phyloP scores from a whole-genome alignment of 2,888 invertebrate species.

The Lepidochitona cinerea region DNA sequence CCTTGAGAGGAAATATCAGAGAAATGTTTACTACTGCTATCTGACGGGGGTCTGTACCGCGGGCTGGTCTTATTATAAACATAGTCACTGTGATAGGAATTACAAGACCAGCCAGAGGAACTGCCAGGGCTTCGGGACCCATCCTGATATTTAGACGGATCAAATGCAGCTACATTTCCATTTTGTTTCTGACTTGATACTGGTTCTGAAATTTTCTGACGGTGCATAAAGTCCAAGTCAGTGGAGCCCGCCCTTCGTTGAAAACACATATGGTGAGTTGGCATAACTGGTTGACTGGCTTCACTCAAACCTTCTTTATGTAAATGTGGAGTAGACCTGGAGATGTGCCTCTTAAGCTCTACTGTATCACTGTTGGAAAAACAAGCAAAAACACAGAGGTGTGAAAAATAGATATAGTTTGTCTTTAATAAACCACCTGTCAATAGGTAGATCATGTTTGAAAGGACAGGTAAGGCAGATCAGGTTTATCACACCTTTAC shows the following conservation, averaged over 20 bases:
- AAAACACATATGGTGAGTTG: not conserved
- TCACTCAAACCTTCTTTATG: constrained; percentile 1
- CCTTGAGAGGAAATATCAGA: constrained; percentile 52
- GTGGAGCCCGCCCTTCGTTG: not conserved
- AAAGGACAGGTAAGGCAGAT: no score
- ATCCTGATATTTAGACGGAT: constrained; percentile 52
- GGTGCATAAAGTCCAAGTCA: not conserved
- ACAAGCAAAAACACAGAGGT: no score
- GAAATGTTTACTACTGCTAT: constrained; percentile 36
- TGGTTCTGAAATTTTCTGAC: not conserved
- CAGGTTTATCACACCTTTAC: not conserved
- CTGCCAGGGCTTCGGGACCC: constrained; percentile 38
- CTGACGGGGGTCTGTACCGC: constrained; percentile 32
- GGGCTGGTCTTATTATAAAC: constrained; percentile 31
- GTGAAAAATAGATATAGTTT: no score
- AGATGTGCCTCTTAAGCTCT: not conserved
- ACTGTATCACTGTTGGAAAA: not conserved
- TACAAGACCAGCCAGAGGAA: constrained; percentile 53
- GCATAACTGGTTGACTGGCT: not conserved
- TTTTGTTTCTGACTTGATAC: not conserved
- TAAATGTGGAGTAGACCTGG: not conserved
- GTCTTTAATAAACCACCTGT: no score
- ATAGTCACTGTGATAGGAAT: constrained; percentile 45
- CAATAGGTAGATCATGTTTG: no score
- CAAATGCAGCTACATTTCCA: constrained; percentile 39